These are phyloP conservation scores for Leptopilina clavipes DNA, from an alignment of 1,140 invertebrate species.

Conservation along the genomic window DNA sequence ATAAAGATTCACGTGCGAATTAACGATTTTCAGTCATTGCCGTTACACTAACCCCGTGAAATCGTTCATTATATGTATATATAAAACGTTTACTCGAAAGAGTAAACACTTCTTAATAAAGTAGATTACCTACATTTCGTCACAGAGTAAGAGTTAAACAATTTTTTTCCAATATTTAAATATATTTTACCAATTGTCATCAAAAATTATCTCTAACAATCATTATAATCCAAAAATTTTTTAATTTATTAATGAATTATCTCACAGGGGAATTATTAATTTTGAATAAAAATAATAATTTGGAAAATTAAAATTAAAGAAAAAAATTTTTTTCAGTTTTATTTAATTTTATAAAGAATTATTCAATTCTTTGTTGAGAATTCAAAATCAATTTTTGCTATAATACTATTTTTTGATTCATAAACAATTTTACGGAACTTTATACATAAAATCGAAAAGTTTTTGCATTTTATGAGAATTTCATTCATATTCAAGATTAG, in stretches of 20 bases:
- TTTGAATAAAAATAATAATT: no score
- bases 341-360: no score
- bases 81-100: constrained; percentile 38
- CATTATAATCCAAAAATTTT: no score
- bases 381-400: no score
- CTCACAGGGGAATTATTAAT: no score
- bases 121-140: not conserved
- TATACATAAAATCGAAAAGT: not conserved
- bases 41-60: constrained; percentile 50
- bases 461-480: not conserved
- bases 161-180: no score
- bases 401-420: not conserved
- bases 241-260: no score
- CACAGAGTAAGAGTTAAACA: not conserved
- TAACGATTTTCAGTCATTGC: constrained; percentile 67
- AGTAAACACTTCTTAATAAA: constrained; percentile 11
- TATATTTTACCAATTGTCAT: no score
- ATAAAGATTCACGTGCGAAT: constrained; percentile 52
- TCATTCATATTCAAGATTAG: constrained; percentile 35
- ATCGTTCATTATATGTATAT: constrained; percentile 43
- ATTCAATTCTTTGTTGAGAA: no score
- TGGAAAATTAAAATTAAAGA: no score
- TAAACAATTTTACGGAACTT: not conserved
- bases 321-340: no score
- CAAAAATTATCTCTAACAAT: no score